A percentile compares a stretch with the other conserved stretches of the same genome.
These are phyloP conservation scores for Clusia tigrina DNA, from an alignment of 2,888 invertebrate genomes.

Conservation along the genomic window DNA sequence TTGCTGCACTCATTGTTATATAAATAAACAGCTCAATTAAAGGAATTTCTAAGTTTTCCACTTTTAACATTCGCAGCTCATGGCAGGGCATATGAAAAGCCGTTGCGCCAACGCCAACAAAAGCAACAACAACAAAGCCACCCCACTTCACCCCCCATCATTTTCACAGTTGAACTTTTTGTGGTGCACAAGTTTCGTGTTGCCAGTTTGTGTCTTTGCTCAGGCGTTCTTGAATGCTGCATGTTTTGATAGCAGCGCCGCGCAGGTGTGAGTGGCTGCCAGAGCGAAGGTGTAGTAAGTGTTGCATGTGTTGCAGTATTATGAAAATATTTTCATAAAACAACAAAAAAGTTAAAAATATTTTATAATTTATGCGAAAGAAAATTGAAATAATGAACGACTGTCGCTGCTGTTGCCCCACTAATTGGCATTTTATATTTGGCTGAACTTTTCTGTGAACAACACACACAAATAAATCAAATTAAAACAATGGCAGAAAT, in stretches of 20 bases:
- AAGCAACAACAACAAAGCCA: too few relatives aligned
- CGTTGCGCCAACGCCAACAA: too few relatives aligned
- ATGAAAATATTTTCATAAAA: background rate
- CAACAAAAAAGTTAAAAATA: too few relatives aligned
- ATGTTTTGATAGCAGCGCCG: too few relatives aligned
- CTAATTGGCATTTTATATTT: too few relatives aligned
- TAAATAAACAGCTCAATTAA: conserved; percentile 4
- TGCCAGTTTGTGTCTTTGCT: too few relatives aligned
- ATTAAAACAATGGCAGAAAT: background rate
- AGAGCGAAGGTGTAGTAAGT: too few relatives aligned
- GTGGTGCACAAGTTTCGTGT: background rate
- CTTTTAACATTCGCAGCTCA: background rate
- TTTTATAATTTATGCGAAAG: background rate
- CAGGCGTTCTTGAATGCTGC: too few relatives aligned
- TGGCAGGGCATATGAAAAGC: background rate
- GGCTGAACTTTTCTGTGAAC: too few relatives aligned
- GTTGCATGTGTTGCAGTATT: background rate
- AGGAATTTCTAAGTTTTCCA: background rate
- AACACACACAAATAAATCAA: background rate
- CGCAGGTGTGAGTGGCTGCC: too few relatives aligned
- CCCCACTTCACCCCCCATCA: too few relatives aligned
- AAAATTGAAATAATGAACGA: background rate
- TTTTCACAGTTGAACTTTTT: background rate
- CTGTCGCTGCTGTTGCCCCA: too few relatives aligned
- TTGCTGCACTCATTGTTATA: background rate